Evolutionary conservation across 2,113 vertebrate species (phyloP).

Genomic region (Solenodon paradoxus): DNA sequence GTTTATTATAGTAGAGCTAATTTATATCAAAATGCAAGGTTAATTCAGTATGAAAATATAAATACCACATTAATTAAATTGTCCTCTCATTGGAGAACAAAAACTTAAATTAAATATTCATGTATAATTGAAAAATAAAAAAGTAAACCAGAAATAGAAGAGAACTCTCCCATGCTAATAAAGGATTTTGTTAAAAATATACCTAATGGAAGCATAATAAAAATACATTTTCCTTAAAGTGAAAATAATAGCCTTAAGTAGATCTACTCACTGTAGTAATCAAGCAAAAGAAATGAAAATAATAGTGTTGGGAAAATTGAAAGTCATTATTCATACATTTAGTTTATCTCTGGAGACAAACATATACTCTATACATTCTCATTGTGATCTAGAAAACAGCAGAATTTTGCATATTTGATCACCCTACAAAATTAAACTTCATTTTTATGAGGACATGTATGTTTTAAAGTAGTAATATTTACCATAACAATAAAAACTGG

Average conservation of each 20-base stretch:
- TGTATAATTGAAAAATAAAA: not conserved
- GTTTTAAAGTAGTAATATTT: not conserved
- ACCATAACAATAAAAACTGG: not conserved
- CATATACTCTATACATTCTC: too few relatives aligned
- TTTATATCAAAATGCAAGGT: not conserved
- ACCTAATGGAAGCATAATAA: not conserved
- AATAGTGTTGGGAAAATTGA: not conserved
- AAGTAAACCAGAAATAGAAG: not conserved
- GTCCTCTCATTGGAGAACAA: not conserved
- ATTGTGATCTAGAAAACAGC: too few relatives aligned
- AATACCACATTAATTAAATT: not conserved
- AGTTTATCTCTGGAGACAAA: too few relatives aligned
- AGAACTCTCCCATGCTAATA: not conserved
- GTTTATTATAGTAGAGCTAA: not conserved
- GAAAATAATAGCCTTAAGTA: not conserved
- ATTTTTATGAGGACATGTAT: not conserved
- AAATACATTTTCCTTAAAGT: not conserved
- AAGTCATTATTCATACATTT: not conserved
- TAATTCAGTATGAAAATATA: not conserved
- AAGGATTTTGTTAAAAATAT: not conserved
- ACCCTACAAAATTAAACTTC: not conserved
- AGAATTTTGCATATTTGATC: too few relatives aligned
- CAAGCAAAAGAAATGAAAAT: not conserved
- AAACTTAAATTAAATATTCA: not conserved
- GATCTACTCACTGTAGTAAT: not conserved